phyloP scores from a whole-genome alignment of 2,888 invertebrate species.

The Cerceris rybyensis region DNA sequence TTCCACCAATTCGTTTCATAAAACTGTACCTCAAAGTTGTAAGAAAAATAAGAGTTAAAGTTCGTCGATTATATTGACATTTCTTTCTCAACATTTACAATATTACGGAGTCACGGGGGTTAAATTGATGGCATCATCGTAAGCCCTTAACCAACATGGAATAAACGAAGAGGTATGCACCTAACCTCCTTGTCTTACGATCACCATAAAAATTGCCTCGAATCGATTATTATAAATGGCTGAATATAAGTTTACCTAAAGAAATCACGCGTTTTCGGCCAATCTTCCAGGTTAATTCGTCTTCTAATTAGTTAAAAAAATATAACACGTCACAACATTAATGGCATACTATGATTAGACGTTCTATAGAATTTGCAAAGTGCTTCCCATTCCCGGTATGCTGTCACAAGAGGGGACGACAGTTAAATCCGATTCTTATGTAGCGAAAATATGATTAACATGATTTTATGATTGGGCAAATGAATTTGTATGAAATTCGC shows the following conservation, averaged over 20 bases:
- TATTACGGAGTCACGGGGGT: neutral
- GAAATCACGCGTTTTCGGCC: constrained; percentile 52
- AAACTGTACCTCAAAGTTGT: constrained; percentile 15
- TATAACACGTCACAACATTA: constrained; percentile 80
- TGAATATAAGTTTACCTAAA: constrained; percentile 59
- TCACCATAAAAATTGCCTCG: neutral
- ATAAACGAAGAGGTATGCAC: constrained; percentile 34
- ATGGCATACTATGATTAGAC: constrained; percentile 68
- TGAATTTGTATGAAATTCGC: neutral
- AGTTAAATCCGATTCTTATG: constrained; percentile 37
- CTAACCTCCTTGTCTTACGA: constrained; percentile 51
- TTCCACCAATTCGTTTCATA: neutral
- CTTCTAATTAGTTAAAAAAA: constrained; percentile 70
- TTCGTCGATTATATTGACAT: neutral
- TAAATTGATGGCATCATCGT: constrained; percentile 6
- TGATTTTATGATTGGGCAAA: too few species aligned
- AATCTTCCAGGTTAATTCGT: constrained; percentile 55
- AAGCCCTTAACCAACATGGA: constrained; percentile 15
- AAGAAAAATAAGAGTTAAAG: neutral
- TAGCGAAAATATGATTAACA: constrained; percentile 20
- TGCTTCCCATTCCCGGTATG: constrained; percentile 25
- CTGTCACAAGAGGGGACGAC: constrained; percentile 11
- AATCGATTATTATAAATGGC: neutral
- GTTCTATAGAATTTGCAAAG: constrained; percentile 48
- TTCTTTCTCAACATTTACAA: neutral